Conservation (phyloP, 2,888 invertebrate species). For the Pyrrhia umbra region DNA sequence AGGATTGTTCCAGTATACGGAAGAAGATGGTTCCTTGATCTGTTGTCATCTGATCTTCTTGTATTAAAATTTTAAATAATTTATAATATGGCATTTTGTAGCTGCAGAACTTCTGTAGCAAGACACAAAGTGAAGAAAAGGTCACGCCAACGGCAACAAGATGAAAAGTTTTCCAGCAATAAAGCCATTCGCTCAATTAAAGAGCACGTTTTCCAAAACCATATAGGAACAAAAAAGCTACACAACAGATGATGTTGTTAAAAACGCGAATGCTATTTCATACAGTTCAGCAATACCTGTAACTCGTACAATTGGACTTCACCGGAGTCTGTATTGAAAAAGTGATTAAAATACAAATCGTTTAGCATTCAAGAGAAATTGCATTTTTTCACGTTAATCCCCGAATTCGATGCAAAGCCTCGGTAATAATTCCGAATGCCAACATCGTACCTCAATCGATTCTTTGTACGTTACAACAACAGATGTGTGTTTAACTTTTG, state of each 20-base stretch:
- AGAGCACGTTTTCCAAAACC: background rate
- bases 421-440: constrained; percentile 56
- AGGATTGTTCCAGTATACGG: no score
- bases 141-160: background rate
- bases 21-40: no score
- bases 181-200: background rate
- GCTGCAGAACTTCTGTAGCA: no score
- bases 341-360: constrained; percentile 46
- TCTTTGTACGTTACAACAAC: constrained; percentile 24
- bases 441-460: constrained; percentile 48
- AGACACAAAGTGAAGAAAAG: no score
- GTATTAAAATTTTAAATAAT: no score
- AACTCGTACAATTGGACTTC: constrained; percentile 25
- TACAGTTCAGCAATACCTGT: constrained; percentile 12
- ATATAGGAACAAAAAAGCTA: background rate
- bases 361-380: constrained; percentile 49
- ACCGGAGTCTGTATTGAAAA: constrained; percentile 36
- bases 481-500: constrained; percentile 40
- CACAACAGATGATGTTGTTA: background rate
- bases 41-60: no score
- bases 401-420: constrained; percentile 53
- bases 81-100: no score
- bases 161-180: background rate
- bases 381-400: constrained; percentile 53
- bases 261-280: background rate